Base-by-base conservation (phyloP, 2,113 vertebrate genomes). In the Dipodomys merriami region DNA sequence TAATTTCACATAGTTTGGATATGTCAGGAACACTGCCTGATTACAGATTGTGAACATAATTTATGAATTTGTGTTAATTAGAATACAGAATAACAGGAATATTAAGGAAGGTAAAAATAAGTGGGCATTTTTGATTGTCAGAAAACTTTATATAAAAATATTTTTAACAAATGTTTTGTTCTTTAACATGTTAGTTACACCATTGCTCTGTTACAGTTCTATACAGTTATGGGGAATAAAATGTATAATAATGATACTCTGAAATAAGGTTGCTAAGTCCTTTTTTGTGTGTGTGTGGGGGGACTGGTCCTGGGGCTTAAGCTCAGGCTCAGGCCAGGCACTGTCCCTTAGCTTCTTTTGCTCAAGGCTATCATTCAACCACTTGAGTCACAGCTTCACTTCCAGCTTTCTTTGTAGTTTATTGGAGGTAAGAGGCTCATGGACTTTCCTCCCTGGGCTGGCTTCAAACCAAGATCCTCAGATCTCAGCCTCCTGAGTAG, bases 131-230 rank as follows among this genome's bases (percentile, higher is more conserved):
- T 81, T 80, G 57, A 68, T 13, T 80, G 35, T 18, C 2, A 22
- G 46, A 27, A 39, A 65, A 22, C 23, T 49, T 49, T 23, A 22
- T 57, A 65, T 85, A 9, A 57, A 80, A 60, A 1, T 57, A 30
- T 67, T 92, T 87, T 71, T 74, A 83, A 64, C 9, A 65, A 94
- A 60, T 27, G 6, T 77, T 77, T 13, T 88, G 3, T 94, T 86
- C 7, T 10, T 27, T 57, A 69, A 8, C 19, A 13, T 53, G 30
- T 44, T 81, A 29, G 46, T 71, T 92, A 82, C 33, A 79, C 15
- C 11, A 30, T 39, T 77, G 19, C 62, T 89, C 46, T n/a, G 33
- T 91, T 86, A 16, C 44, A 30, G 68, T 84, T 91, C 53, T 62
- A 86, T 30, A n/a, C 39, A 39, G 39, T 89, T 65, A 76, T 0